phyloP scores from a whole-genome alignment of 2,797 vertebrate species.

The Peromyscus nudipes region DNA sequence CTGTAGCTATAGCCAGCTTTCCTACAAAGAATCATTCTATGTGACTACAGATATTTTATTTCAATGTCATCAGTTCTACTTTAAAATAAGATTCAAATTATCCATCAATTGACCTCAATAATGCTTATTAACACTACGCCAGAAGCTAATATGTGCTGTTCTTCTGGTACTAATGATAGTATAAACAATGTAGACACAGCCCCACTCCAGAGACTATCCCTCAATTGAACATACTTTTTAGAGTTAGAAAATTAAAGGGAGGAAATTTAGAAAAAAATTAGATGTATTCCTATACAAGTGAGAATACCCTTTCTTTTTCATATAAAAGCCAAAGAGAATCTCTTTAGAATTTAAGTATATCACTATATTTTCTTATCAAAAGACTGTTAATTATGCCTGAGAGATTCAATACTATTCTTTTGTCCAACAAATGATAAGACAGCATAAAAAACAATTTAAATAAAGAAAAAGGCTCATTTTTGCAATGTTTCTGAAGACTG shows the following conservation, averaged over 20 bases:
- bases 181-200: rapidly evolving
- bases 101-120: neutral
- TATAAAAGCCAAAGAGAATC: neutral
- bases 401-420: neutral
- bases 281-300: neutral
- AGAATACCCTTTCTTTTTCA: neutral
- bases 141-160: neutral
- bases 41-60: neutral
- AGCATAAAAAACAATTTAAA: neutral
- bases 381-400: neutral
- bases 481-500: neutral
- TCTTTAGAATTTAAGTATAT: constrained; percentile 7
- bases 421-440: neutral
- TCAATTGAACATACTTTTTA: neutral
- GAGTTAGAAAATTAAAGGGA: neutral
- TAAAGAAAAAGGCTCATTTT: neutral
- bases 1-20: neutral
- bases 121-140: neutral
- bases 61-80: neutral
- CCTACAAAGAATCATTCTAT: rapidly evolving
- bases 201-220: neutral
- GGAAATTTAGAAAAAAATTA: neutral
- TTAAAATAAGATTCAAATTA: neutral
- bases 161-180: too few species aligned
- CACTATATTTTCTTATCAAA: neutral